Evolutionary conservation across 2,888 invertebrate genomes (phyloP).

Genomic region (Schrankia costaestrigalis): DNA sequence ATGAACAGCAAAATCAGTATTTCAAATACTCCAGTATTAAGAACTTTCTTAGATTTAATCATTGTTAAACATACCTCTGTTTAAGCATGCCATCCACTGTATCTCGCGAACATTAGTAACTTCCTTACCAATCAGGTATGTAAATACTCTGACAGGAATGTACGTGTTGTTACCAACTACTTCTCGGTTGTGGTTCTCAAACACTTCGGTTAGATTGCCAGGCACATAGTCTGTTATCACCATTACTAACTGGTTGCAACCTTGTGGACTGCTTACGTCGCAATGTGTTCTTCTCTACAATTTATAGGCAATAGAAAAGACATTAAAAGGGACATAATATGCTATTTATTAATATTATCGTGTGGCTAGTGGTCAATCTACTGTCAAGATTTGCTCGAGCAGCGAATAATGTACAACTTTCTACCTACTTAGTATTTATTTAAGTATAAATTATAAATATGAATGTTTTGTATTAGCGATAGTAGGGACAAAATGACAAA

Average conservation of each 20-base stretch:
- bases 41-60: background rate
- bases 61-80: slow-evolving; percentile 86
- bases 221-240: slow-evolving; percentile 97
- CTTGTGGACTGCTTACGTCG: slow-evolving; percentile 64
- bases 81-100: slow-evolving; percentile 96
- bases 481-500: too few species aligned
- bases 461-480: too few species aligned
- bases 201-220: slow-evolving; percentile 91
- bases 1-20: too few species aligned
- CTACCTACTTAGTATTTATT: too few species aligned
- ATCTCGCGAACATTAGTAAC: slow-evolving; percentile 94
- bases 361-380: too few species aligned
- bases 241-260: slow-evolving; percentile 98
- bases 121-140: slow-evolving; percentile 96
- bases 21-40: too few species aligned
- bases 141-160: slow-evolving; percentile 95
- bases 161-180: slow-evolving; percentile 81
- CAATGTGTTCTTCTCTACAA: slow-evolving; percentile 54
- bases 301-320: background rate
- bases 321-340: background rate
- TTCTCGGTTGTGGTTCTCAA: slow-evolving; percentile 88
- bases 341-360: too few species aligned
- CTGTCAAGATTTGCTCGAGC: too few species aligned
- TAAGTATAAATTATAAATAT: too few species aligned
- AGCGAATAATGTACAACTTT: too few species aligned